phyloP scores from a whole-genome alignment of 2,888 invertebrate species.

The Hybos culiciformis region DNA sequence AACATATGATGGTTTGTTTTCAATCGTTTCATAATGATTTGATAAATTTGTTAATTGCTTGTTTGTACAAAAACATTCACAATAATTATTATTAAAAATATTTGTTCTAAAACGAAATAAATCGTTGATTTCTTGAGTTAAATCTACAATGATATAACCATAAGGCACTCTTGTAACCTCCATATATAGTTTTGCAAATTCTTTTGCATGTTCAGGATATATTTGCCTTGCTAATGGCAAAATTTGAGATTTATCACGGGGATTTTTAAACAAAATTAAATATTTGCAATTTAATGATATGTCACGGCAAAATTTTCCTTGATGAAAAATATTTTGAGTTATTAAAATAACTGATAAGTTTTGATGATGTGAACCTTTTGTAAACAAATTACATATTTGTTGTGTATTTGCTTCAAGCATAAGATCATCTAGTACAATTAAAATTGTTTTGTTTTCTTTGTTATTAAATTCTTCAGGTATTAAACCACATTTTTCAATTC shows the following conservation, averaged over 20 bases:
- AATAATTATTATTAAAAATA: conserved; percentile 7
- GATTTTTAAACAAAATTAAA: conserved; percentile 6
- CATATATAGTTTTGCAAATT: conserved; percentile 6
- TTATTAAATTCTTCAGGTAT: neutral
- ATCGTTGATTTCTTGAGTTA: conserved; percentile 4
- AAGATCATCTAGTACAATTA: conserved; percentile 5
- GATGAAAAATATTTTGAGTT: conserved; percentile 5
- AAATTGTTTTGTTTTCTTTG: neutral
- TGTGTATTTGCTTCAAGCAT: conserved; percentile 4
- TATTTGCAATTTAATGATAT: conserved; percentile 4
- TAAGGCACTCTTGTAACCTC: conserved; percentile 2
- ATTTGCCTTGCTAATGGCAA: conserved; percentile 4
- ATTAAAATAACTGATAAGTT: conserved; percentile 4
- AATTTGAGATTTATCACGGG: no score
- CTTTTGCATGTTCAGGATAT: conserved; percentile 6
- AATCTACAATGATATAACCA: conserved; percentile 6
- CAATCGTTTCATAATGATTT: conserved; percentile 1
- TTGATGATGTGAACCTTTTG: conserved; percentile 2
- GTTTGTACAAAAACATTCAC: neutral
- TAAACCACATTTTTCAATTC: neutral
- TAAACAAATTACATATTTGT: conserved; percentile 4
- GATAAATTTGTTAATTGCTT: neutral
- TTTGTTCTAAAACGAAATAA: conserved; percentile 6
- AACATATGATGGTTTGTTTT: neutral
- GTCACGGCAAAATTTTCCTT: no score